Evolutionary conservation across 37 sponge, comb jelly and placozoan species (phyloP), one percentile per base, ranked within the genome.

Genomic region (Agelas oroides): DNA sequence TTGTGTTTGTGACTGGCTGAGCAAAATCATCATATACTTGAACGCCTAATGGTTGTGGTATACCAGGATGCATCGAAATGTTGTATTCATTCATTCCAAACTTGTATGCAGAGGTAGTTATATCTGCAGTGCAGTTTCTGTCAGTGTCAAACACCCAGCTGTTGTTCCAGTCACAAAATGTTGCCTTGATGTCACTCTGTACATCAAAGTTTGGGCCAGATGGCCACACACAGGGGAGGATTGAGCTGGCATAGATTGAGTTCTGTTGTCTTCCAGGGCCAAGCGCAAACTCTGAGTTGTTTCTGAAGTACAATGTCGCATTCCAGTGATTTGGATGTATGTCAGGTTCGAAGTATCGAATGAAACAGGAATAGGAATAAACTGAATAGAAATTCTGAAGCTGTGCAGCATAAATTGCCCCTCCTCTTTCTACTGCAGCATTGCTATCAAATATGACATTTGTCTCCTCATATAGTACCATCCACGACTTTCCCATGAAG

Each of bases 211-310:
- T 57, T 19, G 0, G 27, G 16, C 27, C 17, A n/a, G 38, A 74
- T 37, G 71, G 27, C 87, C 83, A 86, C 8, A 91, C 66, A 71
- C 92, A 91, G 23, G 92, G 92, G 0, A 86, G 27, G 5, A 91
- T 36, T 30, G 92, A 78, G 6, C 87, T 83, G 31, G 79, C 78
- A 71, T 78, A 91, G 46, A 91, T 91, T n/a, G 87, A 59, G 58
- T 82, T 71, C 12, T 53, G 39, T 13, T 56, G 18, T 34, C 35
- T 46, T 53, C 34, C 8, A 46, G 6, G 46, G 8, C 46, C 46
- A 12, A 46, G 46, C 3, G 8, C 46, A 46, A 46, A 41, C 17
- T 62, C 92, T 19, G 57, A 65, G 58, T 91, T 91, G 15, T 81
- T 77, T 59, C 36, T 58, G 57, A 91, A 91, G 6, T 40, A 16